Conservation (phyloP, 1,140 invertebrate species). For the Doryteuthis pealeii region DNA sequence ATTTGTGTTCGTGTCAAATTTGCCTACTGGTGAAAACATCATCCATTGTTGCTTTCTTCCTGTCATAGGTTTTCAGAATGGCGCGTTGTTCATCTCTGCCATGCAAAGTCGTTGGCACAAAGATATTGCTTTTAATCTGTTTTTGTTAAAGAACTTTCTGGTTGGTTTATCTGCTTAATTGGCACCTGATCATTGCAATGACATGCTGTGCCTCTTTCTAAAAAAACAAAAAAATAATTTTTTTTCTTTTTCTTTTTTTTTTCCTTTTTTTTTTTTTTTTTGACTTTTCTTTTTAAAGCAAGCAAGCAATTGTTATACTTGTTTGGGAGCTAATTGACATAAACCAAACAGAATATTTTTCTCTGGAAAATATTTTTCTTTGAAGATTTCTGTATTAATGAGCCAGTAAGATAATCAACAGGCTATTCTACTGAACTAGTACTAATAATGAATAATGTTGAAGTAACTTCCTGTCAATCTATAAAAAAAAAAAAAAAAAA, state of each 20-base stretch:
- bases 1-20: constrained; percentile 12
- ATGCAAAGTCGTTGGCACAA: background rate
- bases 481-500: too few species aligned
- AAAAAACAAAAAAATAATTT: too few species aligned
- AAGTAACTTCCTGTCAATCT: background rate
- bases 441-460: background rate
- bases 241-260: background rate
- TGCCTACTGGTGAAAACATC: constrained; percentile 16
- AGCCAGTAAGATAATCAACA: background rate
- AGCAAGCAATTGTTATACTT: too few species aligned
- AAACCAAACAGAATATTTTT: background rate
- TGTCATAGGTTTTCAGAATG: constrained; percentile 11
- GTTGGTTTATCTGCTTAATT: background rate
- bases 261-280: background rate
- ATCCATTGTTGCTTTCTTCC: constrained; percentile 16
- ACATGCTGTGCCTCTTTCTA: background rate
- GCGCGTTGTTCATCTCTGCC: constrained; percentile 6
- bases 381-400: constrained; percentile 3
- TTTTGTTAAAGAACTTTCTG: background rate
- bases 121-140: background rate
- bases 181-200: background rate
- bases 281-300: background rate
- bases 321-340: too few species aligned
- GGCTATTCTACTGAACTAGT: constrained; percentile 1
- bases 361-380: constrained; percentile 1